A percentile compares a stretch with the other conserved stretches of the same genome.
phyloP scores from a whole-genome alignment of 92 coral and sea anemone genomes.

The Zoanthus solanderi region DNA sequence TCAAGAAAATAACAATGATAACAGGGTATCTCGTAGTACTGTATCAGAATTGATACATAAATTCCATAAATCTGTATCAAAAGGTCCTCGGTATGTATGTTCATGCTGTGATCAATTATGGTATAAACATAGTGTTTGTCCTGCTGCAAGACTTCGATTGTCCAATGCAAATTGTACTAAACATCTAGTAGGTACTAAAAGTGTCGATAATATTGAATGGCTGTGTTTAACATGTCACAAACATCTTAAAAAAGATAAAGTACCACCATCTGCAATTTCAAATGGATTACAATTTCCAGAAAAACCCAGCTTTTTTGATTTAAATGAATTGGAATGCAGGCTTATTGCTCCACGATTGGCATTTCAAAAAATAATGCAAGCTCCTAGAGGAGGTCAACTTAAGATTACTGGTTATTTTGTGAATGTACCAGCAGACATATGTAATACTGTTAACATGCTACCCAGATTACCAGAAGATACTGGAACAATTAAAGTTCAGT shows the following conservation, averaged over 20 bases:
- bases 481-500: conserved; percentile 48
- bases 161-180: conserved; percentile 23
- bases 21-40: not conserved
- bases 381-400: conserved; percentile 60
- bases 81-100: conserved; percentile 24
- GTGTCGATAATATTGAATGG: conserved; percentile 28
- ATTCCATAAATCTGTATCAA: conserved; percentile 33
- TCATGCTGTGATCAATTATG: conserved; percentile 58
- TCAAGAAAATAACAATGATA: not conserved
- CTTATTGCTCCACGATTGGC: conserved; percentile 38
- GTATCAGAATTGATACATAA: not conserved
- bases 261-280: conserved; percentile 41
- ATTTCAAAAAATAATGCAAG: conserved; percentile 54
- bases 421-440: conserved; percentile 65
- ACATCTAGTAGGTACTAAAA: conserved; percentile 6
- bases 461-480: conserved; percentile 41
- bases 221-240: conserved; percentile 4
- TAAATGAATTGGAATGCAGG: conserved; percentile 49
- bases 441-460: conserved; percentile 47
- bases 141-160: not conserved
- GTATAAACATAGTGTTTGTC: conserved; percentile 46
- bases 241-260: conserved; percentile 25
- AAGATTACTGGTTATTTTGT: conserved; percentile 58
- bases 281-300: conserved; percentile 51
- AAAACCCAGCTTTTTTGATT: conserved; percentile 42